Percentiles rank a stretch among this genome's conserved stretches.
These are phyloP conservation scores for Thereva unica DNA, from an alignment of 2,888 invertebrate genomes.

Conservation along the genomic window DNA sequence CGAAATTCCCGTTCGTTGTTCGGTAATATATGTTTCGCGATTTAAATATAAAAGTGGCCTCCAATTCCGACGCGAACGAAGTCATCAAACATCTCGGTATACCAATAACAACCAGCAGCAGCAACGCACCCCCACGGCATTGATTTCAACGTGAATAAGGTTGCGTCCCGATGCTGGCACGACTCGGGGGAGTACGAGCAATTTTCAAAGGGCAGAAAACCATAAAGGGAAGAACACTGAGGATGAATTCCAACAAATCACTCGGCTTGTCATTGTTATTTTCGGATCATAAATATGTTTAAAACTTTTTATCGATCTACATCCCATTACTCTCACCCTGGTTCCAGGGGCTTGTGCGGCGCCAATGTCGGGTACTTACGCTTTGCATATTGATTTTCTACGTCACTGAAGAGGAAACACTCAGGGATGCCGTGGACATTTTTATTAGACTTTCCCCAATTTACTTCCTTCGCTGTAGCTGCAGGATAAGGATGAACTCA, in stretches of 20 bases:
- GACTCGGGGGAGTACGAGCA: not conserved
- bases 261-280: slow-evolving; percentile 40
- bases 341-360: too few species aligned
- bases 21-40: not conserved
- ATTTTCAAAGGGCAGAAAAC: slow-evolving; percentile 6
- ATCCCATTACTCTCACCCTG: not conserved
- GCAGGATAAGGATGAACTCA: too few species aligned
- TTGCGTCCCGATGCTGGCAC: not conserved
- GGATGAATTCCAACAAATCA: slow-evolving; percentile 37
- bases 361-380: too few species aligned
- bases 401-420: too few species aligned
- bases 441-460: too few species aligned
- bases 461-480: too few species aligned
- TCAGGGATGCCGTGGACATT: too few species aligned
- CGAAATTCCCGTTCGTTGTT: too few species aligned
- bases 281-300: slow-evolving; percentile 40
- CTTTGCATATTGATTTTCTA: too few species aligned
- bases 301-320: slow-evolving; percentile 33
- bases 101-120: not conserved
- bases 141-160: not conserved
- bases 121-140: not conserved
- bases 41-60: slow-evolving; percentile 15
- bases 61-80: not conserved
- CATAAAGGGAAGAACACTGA: slow-evolving; percentile 13
- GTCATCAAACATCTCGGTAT: slow-evolving; percentile 6